These are phyloP conservation scores for Ephydatia muelleri DNA, from an alignment of 37 sponge, comb jelly and placozoan species.

Conservation along the genomic window DNA sequence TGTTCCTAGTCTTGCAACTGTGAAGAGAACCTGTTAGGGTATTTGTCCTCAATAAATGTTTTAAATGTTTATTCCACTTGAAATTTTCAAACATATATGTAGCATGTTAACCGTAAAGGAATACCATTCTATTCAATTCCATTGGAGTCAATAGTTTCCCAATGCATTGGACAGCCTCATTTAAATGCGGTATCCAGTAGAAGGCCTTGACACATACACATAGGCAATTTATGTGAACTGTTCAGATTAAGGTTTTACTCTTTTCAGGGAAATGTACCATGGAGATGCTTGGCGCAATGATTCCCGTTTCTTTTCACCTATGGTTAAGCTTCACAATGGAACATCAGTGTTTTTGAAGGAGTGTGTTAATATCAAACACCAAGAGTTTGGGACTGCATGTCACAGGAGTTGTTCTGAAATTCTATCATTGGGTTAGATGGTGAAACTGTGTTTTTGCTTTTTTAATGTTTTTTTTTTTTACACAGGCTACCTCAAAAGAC, in stretches of 20 bases:
- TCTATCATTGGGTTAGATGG: neutral
- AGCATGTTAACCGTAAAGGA: neutral
- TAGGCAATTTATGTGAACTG: neutral
- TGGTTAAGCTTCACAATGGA: neutral
- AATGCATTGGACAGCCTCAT: neutral
- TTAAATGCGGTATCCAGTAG: slow-evolving; percentile 13
- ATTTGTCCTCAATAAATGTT: neutral
- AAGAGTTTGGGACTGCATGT: neutral
- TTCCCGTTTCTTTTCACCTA: neutral
- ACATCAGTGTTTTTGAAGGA: slow-evolving; percentile 3
- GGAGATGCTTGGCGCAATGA: slow-evolving; percentile 6
- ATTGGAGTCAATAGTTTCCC: neutral
- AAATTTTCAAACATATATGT: neutral
- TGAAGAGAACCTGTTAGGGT: neutral
- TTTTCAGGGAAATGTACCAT: slow-evolving; percentile 16
- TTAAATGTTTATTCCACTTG: neutral
- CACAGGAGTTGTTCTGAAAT: too few relatives aligned
- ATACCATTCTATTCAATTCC: neutral
- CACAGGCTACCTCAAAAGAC: too few relatives aligned
- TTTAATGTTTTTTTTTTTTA: neutral
- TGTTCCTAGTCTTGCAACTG: neutral
- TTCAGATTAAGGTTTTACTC: neutral
- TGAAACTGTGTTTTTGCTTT: neutral
- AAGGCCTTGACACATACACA: too few relatives aligned
- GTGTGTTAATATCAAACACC: neutral